Percentiles rank a stretch among this genome's conserved stretches.
Conservation (phyloP, 2,797 vertebrate species). For the Phalanger gymnotis region DNA sequence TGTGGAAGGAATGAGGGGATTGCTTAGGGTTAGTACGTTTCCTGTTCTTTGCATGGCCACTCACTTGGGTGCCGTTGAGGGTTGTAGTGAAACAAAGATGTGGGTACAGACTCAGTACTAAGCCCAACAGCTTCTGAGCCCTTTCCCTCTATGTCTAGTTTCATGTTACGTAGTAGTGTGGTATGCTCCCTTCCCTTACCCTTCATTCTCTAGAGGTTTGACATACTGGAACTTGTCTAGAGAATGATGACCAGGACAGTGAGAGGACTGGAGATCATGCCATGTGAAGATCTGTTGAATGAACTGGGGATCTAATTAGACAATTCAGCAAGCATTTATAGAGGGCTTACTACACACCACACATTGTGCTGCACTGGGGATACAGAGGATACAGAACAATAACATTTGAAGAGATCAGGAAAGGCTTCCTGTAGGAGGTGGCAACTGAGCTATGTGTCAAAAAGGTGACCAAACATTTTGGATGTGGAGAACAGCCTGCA, state of each 20-base stretch:
- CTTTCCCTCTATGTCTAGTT: rapidly evolving
- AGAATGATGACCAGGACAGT: neutral
- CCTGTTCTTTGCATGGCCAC: neutral
- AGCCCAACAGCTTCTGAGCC: neutral
- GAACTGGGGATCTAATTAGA: neutral
- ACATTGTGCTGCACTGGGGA: neutral
- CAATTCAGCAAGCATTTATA: neutral
- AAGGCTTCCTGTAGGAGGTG: neutral
- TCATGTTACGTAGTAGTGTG: rapidly evolving
- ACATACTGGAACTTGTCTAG: neutral
- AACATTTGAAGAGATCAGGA: neutral
- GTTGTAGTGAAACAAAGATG: neutral
- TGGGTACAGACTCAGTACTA: rapidly evolving
- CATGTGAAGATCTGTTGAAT: neutral
- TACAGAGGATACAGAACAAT: neutral
- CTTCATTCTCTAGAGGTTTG: neutral
- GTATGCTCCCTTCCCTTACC: neutral
- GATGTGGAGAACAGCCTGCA: neutral
- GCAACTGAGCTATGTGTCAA: neutral
- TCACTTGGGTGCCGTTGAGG: rapidly evolving
- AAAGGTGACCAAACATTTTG: neutral
- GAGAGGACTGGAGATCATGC: neutral
- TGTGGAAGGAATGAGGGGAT: rapidly evolving
- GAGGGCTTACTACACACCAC: neutral
- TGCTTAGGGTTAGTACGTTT: rapidly evolving